Base-by-base conservation (phyloP, 2,113 vertebrate genomes). In the Excalfactoria chinensis region DNA sequence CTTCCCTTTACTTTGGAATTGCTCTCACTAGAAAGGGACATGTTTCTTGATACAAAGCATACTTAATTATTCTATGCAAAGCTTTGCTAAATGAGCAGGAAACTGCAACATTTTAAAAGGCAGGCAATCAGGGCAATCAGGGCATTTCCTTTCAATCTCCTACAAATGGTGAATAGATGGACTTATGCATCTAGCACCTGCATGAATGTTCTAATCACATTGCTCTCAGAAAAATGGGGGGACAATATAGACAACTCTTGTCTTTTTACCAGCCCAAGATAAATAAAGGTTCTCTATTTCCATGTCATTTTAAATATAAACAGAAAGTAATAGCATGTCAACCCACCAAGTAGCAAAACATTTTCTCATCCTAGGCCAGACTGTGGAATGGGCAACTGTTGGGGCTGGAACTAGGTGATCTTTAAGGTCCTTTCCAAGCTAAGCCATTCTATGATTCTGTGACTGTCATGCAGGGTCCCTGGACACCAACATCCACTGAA, bases 181-280 rank as follows among this genome's bases (percentile, higher is more conserved):
- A 94, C 83, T 90, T 48, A 53, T 88, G 72, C 66, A 74, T 40
- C 49, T 74, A 68, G 26, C 62, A 21, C 49, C 67, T 2, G 1
- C 73, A 78, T 60, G 75, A 94, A 71, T 35, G n/a, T 35, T 81
- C 58, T 84, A 86, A 94, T 88, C 66, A 84, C 93, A 80, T 90
- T 93, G 64, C 48, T 14, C 6, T 35, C 80, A 40, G 60, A 89
- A 35, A 92, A 92, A 92, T 44, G 84, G 67, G 32, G 32, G 60
- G 20, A 71, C 25, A 37, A 32, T 76, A 89, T 17, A 63, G 55
- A 74, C 30, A 35, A 89, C 26, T 80, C 37, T 76, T 72, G 37
- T 48, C 23, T 69, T 90, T 94, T 92, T 49, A 53, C 26, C 41
- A 72, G 18, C 26, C n/a, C 69, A 92, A 81, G 28, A 69, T 9